These are phyloP conservation scores for Drosophila bocqueti DNA, from an alignment of 1,140 invertebrate species.

Conservation along the genomic window DNA sequence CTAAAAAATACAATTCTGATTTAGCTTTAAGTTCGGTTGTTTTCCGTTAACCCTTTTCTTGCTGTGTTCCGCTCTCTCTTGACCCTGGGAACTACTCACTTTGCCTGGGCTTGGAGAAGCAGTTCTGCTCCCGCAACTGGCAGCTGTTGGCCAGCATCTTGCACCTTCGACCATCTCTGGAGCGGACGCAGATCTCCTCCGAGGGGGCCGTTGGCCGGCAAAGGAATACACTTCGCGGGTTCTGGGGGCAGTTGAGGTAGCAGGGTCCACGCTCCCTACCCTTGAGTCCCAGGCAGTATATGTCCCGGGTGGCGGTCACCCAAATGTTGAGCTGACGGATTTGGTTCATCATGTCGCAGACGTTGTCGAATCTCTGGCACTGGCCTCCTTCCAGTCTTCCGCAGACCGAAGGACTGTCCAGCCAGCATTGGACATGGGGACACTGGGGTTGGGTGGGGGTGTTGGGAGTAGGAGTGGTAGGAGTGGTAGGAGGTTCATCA, in stretches of 20 bases:
- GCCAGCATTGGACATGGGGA: not conserved
- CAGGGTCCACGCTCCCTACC: not conserved
- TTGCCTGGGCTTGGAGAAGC: not conserved
- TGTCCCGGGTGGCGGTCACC: slow-evolving; percentile 1
- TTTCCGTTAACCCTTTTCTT: not conserved
- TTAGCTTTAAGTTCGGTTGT: not conserved
- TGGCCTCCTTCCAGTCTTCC: not conserved
- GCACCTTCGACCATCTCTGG: not conserved
- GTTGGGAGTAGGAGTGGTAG: not conserved
- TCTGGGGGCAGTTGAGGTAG: not conserved
- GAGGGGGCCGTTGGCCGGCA: not conserved
- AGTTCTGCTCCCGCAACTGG: not conserved
- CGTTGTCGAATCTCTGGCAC: not conserved
- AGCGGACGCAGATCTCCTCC: not conserved
- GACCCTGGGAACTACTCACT: not conserved
- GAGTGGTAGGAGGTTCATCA: not conserved
- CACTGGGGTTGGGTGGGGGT: not conserved
- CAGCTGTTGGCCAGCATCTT: not conserved
- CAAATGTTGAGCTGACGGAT: not conserved
- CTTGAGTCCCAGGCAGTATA: slow-evolving; percentile 1
- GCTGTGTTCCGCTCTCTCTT: not conserved
- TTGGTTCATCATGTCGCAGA: slow-evolving; percentile 1
- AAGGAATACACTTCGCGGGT: not conserved
- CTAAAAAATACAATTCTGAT: not conserved
- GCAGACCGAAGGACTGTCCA: not conserved